phyloP scores from a whole-genome alignment of 2,797 vertebrate species.

The Pempheris klunzingeri region DNA sequence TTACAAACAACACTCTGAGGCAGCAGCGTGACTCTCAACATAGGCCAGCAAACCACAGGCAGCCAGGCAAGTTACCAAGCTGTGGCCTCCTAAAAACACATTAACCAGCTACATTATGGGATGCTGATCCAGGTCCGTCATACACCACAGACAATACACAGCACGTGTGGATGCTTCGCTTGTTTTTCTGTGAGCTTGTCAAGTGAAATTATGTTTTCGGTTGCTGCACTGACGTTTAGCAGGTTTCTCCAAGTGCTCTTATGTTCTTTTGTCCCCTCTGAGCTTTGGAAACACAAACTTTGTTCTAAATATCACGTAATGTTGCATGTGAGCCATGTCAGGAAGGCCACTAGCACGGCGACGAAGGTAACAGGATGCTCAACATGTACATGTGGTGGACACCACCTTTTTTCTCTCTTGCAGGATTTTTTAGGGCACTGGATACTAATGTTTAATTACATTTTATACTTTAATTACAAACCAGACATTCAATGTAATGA shows the following conservation, averaged over 20 bases:
- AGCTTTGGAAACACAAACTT: not conserved
- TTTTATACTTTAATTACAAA: not conserved
- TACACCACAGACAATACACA: not conserved
- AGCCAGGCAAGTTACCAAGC: slow-evolving; percentile 22
- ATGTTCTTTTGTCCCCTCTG: not conserved
- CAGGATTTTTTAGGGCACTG: not conserved
- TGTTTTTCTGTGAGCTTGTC: not conserved
- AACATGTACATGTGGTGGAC: not conserved
- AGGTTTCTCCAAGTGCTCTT: not conserved
- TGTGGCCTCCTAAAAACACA: slow-evolving; percentile 29
- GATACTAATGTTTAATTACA: not conserved
- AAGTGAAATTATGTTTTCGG: not conserved
- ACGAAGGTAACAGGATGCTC: not conserved
- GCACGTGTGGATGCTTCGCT: not conserved
- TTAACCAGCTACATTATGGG: slow-evolving; percentile 15
- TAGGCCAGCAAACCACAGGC: slow-evolving; percentile 28
- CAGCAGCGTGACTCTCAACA: slow-evolving; percentile 28
- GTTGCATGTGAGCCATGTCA: too few relatives aligned
- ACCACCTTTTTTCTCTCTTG: not conserved
- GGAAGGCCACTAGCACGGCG: not conserved
- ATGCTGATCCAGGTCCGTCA: slow-evolving; percentile 7
- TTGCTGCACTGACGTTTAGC: not conserved
- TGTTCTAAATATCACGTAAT: not conserved
- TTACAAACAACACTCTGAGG: slow-evolving; percentile 34
- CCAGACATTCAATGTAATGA: not conserved